A percentile compares a stretch with the other conserved stretches of the same genome.
These are phyloP conservation scores for Pterostichus niger DNA, from an alignment of 2,888 invertebrate species.

Conservation along the genomic window DNA sequence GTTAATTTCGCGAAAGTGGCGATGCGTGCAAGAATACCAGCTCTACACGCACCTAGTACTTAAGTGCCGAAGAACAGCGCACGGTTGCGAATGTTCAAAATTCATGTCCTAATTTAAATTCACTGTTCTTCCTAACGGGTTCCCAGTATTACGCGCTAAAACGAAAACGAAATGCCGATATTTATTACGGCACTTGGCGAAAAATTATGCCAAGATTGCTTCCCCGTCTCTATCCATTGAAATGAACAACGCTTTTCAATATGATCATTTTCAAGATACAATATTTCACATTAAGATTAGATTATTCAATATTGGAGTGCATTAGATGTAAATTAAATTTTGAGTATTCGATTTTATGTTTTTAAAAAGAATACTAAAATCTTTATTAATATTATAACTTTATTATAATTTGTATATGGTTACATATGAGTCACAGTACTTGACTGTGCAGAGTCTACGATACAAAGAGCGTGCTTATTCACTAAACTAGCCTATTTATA, in stretches of 20 bases:
- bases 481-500: no score
- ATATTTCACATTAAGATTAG: constrained; percentile 2
- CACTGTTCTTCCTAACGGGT: constrained; percentile 61
- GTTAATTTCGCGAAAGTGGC: constrained; percentile 32
- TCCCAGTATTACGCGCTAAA: constrained; percentile 58
- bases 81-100: constrained; percentile 58
- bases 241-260: constrained; percentile 20
- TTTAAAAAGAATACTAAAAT: no score
- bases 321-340: no score
- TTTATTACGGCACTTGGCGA: constrained; percentile 40
- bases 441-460: no score
- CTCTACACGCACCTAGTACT: constrained; percentile 9
- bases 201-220: constrained; percentile 53
- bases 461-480: no score
- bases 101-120: constrained; percentile 66
- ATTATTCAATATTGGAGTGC: constrained; percentile 6
- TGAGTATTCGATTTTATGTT: no score
- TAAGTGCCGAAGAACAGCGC: constrained; percentile 17
- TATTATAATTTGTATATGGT: no score
- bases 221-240: constrained; percentile 19
- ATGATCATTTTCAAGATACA: not conserved
- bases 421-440: no score
- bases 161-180: constrained; percentile 59
- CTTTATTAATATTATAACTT: no score
- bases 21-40: constrained; percentile 23